Base-by-base conservation (phyloP, 2,113 vertebrate genomes). In the Poicephalus meyeri region DNA sequence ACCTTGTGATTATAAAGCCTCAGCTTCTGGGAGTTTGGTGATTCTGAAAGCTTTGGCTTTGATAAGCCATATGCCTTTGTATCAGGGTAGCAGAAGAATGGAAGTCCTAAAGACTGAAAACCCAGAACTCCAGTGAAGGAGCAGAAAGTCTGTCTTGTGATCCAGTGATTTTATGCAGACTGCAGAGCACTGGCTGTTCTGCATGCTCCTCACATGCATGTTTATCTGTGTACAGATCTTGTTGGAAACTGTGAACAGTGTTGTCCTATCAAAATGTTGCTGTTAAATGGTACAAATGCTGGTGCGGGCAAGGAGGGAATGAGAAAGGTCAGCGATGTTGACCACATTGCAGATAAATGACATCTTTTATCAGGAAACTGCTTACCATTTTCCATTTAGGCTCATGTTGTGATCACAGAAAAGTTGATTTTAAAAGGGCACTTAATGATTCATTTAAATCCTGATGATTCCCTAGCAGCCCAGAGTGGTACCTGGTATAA, bases 391-490 rank as follows among this genome's bases (percentile, higher is more conserved):
- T 89, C 55, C 44, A 25, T 21, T 64, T 79, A 64, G 77, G 56
- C 33, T 76, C 2, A 4, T 0, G 1, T 64, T 90, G 49, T 81
- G 78, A n/a, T 91, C 2, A 0, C 71, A 52, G 50, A 84, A 93
- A 65, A 60, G 50, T 60, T 86, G 56, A 37, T 92, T 91, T 86
- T 87, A 65, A 89, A 89, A 95, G 77, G 77, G 86, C 61, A 37
- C 9, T 33, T 74, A 74, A 74, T 60, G 84, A 41, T 80, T 86
- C 4, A 4, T 81, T 89, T 71, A 82, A 89, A 69, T 89, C 35
- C n/a, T 69, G 35, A 33, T 79, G 69, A 29, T 71, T 84, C 65
- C 74, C 25, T 56, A 37, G 73, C 60, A 91, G 77, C 56, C 50
- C 26, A 7, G 29, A 71, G 47, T 84, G 52, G 1, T 8, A 93